These are phyloP conservation scores for Cyprinodon brontotheroides DNA, from an alignment of 2,113 vertebrate genomes.

Conservation along the genomic window DNA sequence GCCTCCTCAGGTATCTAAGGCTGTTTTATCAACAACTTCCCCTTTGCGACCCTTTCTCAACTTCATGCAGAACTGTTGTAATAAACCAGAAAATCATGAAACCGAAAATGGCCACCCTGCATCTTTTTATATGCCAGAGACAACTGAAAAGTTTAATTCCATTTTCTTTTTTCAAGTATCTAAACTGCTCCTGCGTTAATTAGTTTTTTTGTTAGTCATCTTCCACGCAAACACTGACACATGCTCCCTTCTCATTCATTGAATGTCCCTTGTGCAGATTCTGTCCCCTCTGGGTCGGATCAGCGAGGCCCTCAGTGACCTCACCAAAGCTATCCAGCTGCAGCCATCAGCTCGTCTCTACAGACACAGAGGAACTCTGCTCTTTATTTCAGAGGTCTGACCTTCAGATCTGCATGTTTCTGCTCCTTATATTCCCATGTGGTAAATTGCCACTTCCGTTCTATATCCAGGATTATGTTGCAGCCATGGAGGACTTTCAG, in stretches of 20 bases:
- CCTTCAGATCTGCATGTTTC: background rate
- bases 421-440: background rate
- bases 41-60: slow-evolving; percentile 8
- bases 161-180: background rate
- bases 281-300: slow-evolving; percentile 94
- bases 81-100: background rate
- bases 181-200: too few species aligned
- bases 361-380: slow-evolving; percentile 91
- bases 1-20: slow-evolving; percentile 5
- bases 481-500: slow-evolving; percentile 95
- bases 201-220: too few species aligned
- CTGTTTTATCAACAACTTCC: slow-evolving; percentile 6
- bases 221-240: too few species aligned
- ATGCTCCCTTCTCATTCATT: background rate
- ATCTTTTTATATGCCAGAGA: background rate
- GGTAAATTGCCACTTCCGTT: slow-evolving; percentile 1
- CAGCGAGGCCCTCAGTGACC: slow-evolving; percentile 90
- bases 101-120: background rate
- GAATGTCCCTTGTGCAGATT: slow-evolving; percentile 74
- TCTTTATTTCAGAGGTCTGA: slow-evolving; percentile 97
- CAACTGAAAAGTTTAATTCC: background rate
- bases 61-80: background rate
- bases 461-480: slow-evolving; percentile 87
- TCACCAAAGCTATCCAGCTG: slow-evolving; percentile 95
- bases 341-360: slow-evolving; percentile 94